Percentiles rank a stretch among this genome's conserved stretches.
phyloP scores from a whole-genome alignment of 2,113 vertebrate genomes.

The Psilopogon haemacephalus region DNA sequence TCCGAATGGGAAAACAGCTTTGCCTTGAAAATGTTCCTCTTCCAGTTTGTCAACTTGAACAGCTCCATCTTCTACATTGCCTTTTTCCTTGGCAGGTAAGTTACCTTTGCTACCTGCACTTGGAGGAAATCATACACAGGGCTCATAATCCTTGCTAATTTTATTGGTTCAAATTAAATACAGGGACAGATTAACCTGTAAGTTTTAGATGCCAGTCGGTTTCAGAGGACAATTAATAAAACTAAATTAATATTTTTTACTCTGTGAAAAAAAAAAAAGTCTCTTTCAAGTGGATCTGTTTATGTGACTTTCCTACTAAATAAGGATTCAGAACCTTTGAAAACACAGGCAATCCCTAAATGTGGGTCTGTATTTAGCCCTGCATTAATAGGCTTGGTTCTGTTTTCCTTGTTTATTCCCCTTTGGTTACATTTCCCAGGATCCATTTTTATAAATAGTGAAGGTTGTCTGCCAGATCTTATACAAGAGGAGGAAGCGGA shows the following conservation, averaged over 20 bases:
- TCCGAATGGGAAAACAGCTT: conserved; percentile 99
- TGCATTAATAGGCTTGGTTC: not conserved
- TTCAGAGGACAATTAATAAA: not conserved
- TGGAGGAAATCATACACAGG: not conserved
- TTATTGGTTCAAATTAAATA: not conserved
- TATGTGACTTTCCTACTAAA: not conserved
- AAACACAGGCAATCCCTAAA: not conserved
- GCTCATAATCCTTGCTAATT: not conserved
- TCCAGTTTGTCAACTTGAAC: conserved; percentile 98
- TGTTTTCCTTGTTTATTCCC: not conserved
- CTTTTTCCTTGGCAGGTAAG: conserved; percentile 96
- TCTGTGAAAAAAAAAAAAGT: not conserved
- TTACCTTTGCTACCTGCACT: not conserved
- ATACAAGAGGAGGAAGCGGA: not conserved
- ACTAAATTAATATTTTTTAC: not conserved
- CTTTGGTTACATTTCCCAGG: not conserved
- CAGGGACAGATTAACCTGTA: not conserved
- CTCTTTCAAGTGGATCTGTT: not conserved
- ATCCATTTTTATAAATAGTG: not conserved
- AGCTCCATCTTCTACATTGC: conserved; percentile 99
- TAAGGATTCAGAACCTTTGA: not conserved
- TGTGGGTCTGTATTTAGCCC: not conserved
- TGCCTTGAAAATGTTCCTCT: conserved; percentile 98
- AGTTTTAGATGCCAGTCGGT: not conserved
- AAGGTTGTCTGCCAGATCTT: not conserved